Evolutionary conservation across 2,113 vertebrate genomes (phyloP), one percentile per base, ranked within the genome.

Genomic region (Grantiella picta): DNA sequence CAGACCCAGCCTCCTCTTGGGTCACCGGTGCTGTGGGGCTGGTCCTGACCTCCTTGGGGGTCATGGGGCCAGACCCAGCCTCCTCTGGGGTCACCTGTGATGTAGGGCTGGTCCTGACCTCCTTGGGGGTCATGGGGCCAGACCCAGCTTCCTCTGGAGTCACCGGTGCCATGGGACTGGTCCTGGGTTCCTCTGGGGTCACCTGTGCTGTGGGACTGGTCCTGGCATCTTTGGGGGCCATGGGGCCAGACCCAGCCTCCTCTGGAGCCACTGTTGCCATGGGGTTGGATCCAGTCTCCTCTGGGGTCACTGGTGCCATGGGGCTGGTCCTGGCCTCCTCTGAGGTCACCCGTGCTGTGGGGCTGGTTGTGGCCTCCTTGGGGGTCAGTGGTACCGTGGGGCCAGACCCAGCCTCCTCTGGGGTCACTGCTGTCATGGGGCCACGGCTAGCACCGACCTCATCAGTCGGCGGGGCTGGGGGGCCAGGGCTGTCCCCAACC

Each of bases 371-470:
- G 14, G 50, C 27, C 4, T 79, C 40, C 27, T 36, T 3, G 1
- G 36, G 5, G 29, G 6, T 52, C 36, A 35, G 0, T 3, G 8
- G 28, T 4, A 8, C 35, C 2, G 0, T 15, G 13, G 40, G 47
- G 17, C 9, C 2, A 3, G 65, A 16, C 3, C 4, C 14, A 10
- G 36, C 12, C 44, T 54, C 56, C n/a, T 53, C 23, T 38, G 52
- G 28, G 8, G 22, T 63, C 53, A 49, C 6, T 10, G 21, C 29
- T 70, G 79, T 40, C 18, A 9, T 13, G 50, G 45, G 23, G 10
- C 8, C 73, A 27, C n/a, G 47, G n/a, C 17, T 81, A 25, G 35
- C 1, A 1, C 29, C 16, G 15, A 15, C 33, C 25, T 28, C 79
- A 15, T 38, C 45, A 33, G 4, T 7, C 61, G 57, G 24, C 0